Conservation (phyloP, 2,888 invertebrate genomes). For the Synergus umbraculus region DNA sequence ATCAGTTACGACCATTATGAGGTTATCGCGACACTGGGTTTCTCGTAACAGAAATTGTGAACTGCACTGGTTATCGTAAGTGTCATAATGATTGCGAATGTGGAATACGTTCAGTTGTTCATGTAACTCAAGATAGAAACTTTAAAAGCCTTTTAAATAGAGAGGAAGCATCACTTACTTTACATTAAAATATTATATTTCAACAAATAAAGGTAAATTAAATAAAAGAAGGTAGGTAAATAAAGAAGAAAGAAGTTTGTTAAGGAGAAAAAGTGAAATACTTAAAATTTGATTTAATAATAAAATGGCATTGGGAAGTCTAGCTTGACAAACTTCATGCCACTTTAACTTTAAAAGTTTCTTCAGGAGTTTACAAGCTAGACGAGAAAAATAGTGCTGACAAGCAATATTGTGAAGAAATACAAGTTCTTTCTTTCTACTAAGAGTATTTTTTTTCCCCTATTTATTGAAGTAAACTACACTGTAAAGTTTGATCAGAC, state of each 20-base stretch:
- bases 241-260: neutral
- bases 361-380: neutral
- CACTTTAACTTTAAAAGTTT: neutral
- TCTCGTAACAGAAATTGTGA: constrained; percentile 18
- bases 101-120: neutral
- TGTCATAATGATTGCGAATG: constrained; percentile 9
- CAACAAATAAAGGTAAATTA: neutral
- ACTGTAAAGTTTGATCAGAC: neutral
- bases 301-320: neutral
- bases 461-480: neutral
- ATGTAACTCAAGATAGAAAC: neutral
- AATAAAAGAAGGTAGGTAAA: neutral
- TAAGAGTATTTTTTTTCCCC: neutral
- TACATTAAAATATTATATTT: neutral
- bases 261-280: neutral
- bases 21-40: constrained; percentile 16
- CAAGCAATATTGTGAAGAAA: neutral
- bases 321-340: too few species aligned
- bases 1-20: constrained; percentile 24
- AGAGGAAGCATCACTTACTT: neutral
- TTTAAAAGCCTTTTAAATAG: neutral
- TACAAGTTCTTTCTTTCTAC: neutral
- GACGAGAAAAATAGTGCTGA: neutral
- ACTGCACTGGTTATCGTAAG: constrained; percentile 5
- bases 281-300: neutral